Percentiles rank a stretch among this genome's conserved stretches.
phyloP scores from a whole-genome alignment of 2,113 vertebrate species.

The Chrysochloris asiatica region DNA sequence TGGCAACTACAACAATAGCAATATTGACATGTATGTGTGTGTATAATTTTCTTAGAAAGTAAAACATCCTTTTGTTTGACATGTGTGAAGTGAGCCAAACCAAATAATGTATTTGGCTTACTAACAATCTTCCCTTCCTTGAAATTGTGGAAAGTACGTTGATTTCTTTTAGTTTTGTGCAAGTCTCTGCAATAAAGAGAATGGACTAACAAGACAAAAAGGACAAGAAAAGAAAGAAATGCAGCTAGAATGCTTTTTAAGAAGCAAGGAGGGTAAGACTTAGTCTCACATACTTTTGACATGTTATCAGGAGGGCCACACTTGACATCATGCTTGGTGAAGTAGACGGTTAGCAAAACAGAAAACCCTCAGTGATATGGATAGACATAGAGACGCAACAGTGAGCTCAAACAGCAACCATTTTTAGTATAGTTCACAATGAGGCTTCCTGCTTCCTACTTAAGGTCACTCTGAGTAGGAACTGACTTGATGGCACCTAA shows the following conservation, averaged over 20 bases:
- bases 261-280: not conserved
- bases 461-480: rapidly evolving
- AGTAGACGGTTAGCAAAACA: not conserved
- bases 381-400: not conserved
- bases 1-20: no score
- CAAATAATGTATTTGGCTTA: no score
- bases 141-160: no score
- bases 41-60: no score
- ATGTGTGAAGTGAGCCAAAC: no score
- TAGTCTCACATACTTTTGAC: not conserved
- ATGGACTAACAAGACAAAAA: no score
- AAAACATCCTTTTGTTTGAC: no score
- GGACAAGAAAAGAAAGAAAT: no score
- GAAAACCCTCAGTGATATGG: not conserved
- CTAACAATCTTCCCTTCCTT: no score
- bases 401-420: not conserved
- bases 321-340: not conserved
- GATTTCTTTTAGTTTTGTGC: no score
- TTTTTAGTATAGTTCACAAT: not conserved
- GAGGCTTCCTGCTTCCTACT: not conserved
- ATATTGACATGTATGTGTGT: no score
- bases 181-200: no score
- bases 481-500: not conserved
- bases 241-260: not conserved
- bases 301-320: not conserved